Percentiles rank a stretch among this genome's conserved stretches.
Conservation (phyloP, 1,140 invertebrate species). For the Drosophila sulfurigaster region DNA sequence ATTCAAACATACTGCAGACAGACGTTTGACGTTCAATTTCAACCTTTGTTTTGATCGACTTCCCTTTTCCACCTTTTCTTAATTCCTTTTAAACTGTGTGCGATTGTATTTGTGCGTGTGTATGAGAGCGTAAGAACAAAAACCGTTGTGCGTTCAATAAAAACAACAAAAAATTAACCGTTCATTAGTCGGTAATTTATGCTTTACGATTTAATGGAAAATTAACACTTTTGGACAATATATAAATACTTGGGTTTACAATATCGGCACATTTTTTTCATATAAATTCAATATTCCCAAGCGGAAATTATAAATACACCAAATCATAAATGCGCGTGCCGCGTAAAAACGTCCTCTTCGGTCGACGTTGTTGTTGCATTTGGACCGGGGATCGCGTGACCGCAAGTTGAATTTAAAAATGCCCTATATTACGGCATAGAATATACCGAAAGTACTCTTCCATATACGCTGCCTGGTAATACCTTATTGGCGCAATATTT, state of each 20-base stretch:
- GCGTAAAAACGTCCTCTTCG: slow-evolving; percentile 31
- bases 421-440: background rate
- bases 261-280: slow-evolving; percentile 27
- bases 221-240: slow-evolving; percentile 26
- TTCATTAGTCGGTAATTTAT: slow-evolving; percentile 30
- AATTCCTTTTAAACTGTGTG: slow-evolving; percentile 24
- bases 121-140: slow-evolving; percentile 12
- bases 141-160: slow-evolving; percentile 45
- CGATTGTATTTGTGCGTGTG: background rate
- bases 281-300: slow-evolving; percentile 12
- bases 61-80: slow-evolving; percentile 24
- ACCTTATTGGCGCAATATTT: background rate
- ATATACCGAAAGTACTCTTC: background rate
- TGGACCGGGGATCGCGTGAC: slow-evolving; percentile 19
- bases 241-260: slow-evolving; percentile 21
- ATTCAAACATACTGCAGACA: slow-evolving; percentile 75
- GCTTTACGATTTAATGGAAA: slow-evolving; percentile 20
- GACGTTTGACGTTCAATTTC: slow-evolving; percentile 5
- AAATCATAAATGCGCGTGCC: slow-evolving; percentile 31
- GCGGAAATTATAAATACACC: slow-evolving; percentile 33
- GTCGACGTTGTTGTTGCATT: slow-evolving; percentile 50
- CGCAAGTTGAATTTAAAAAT: slow-evolving; percentile 2
- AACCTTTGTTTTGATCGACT: slow-evolving; percentile 76
- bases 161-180: slow-evolving; percentile 42
- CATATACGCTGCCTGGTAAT: background rate